These are phyloP conservation scores for Cryptoblepharus egeriae DNA, from an alignment of 2,797 vertebrate genomes.

Conservation along the genomic window DNA sequence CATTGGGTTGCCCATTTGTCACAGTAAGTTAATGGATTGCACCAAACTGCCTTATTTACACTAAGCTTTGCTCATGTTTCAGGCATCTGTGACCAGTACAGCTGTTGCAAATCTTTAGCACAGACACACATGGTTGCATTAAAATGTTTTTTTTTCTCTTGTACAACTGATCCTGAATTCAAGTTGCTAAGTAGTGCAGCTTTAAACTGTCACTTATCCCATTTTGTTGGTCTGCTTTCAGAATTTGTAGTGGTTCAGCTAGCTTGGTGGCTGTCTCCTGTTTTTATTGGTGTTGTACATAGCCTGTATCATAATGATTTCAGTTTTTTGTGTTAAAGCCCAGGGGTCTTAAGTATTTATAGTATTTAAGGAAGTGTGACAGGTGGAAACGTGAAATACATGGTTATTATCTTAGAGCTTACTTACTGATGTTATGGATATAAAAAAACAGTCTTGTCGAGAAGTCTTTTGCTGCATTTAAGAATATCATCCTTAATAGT, in stretches of 20 bases:
- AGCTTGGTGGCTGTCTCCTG: neutral
- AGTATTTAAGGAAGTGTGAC: neutral
- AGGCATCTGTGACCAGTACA: slow-evolving; percentile 15
- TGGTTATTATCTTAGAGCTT: neutral
- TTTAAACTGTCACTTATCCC: neutral
- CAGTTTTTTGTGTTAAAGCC: too few species aligned
- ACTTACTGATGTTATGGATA: neutral
- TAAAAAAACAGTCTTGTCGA: too few species aligned
- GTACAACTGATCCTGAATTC: neutral
- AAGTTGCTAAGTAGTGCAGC: neutral
- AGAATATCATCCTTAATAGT: too few species aligned
- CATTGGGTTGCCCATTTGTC: neutral
- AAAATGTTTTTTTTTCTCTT: slow-evolving; percentile 1
- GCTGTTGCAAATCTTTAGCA: neutral
- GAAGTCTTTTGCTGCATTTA: too few species aligned
- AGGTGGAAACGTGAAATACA: neutral
- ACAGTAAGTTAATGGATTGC: slow-evolving; percentile 15
- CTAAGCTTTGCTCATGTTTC: slow-evolving; percentile 24
- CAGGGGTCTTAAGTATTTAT: neutral
- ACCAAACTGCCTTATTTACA: slow-evolving; percentile 15
- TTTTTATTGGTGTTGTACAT: neutral
- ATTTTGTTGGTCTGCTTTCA: neutral
- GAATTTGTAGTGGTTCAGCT: neutral
- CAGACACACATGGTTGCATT: neutral
- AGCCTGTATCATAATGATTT: neutral